phyloP scores from a whole-genome alignment of 1,140 invertebrate species.

The Drosophila pseudoananassae region DNA sequence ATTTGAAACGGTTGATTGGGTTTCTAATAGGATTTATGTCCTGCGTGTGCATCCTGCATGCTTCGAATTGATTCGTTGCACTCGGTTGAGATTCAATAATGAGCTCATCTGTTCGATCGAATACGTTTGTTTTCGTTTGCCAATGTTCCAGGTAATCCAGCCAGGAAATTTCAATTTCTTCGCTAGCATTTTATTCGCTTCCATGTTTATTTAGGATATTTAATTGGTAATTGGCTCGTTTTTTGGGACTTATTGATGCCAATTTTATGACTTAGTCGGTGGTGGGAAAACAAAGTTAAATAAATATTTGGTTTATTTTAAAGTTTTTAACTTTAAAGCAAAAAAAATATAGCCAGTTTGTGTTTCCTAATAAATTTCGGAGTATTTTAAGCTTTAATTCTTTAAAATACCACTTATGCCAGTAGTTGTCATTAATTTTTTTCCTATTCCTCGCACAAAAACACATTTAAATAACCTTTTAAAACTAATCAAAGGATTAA shows the following conservation, averaged over 20 bases:
- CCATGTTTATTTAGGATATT: slow-evolving; percentile 34
- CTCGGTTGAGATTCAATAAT: slow-evolving; percentile 72
- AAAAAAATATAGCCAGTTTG: too few species aligned
- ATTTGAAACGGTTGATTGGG: slow-evolving; percentile 73
- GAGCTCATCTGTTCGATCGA: slow-evolving; percentile 42
- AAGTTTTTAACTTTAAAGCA: too few species aligned
- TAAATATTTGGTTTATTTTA: slow-evolving; percentile 18
- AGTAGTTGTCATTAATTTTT: too few species aligned
- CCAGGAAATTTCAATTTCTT: slow-evolving; percentile 72
- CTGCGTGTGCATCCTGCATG: slow-evolving; percentile 28
- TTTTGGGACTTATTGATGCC: neutral
- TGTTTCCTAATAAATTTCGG: too few species aligned
- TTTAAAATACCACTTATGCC: too few species aligned
- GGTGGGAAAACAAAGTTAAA: neutral
- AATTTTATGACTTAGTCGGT: slow-evolving; percentile 11
- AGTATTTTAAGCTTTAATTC: too few species aligned
- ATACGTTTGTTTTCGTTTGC: slow-evolving; percentile 63
- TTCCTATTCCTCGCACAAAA: neutral
- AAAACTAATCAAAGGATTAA: neutral
- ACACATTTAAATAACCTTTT: neutral
- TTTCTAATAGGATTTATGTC: slow-evolving; percentile 68
- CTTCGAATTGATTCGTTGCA: slow-evolving; percentile 69
- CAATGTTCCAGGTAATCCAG: slow-evolving; percentile 75
- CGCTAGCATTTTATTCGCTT: slow-evolving; percentile 47
- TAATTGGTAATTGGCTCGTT: slow-evolving; percentile 31